Percentiles rank a stretch among this genome's conserved stretches.
Evolutionary conservation across 2,797 vertebrate genomes (phyloP).

Genomic region (Cuniculus paca): DNA sequence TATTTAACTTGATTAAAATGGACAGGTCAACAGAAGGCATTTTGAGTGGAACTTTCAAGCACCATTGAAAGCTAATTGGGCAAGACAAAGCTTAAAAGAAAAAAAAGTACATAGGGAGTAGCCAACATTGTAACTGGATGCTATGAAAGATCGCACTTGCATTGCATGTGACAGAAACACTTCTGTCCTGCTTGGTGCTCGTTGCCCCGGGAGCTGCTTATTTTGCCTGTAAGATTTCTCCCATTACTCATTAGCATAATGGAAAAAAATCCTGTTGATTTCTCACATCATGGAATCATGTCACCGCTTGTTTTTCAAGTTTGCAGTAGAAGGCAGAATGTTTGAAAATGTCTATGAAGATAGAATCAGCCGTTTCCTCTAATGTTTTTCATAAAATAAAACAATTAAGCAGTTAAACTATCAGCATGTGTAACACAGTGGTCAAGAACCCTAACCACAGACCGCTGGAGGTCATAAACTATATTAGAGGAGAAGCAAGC

Average conservation of each 20-base stretch:
- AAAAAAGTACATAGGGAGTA: conserved; percentile 44
- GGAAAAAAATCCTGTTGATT: background rate
- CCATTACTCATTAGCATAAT: background rate
- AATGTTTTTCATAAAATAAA: background rate
- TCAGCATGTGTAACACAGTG: background rate
- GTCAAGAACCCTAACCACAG: background rate
- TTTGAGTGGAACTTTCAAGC: conserved; percentile 80
- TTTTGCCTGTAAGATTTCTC: background rate
- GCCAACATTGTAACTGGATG: conserved; percentile 13
- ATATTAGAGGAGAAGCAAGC: background rate
- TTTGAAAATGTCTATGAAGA: background rate
- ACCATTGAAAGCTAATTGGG: conserved; percentile 79
- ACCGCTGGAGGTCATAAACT: background rate
- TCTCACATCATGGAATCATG: background rate
- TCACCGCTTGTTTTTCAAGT: background rate
- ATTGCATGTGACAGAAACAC: background rate
- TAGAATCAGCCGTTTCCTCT: background rate
- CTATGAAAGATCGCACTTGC: conserved; percentile 32
- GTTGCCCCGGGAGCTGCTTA: background rate
- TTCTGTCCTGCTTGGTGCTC: background rate
- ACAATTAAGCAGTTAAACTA: background rate
- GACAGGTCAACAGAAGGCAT: conserved; percentile 84
- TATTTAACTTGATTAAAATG: conserved; percentile 84
- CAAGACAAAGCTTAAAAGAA: conserved; percentile 76
- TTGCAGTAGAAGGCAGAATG: background rate